These are phyloP conservation scores for Sepioteuthis lessoniana DNA, from an alignment of 2,888 invertebrate species.

Conservation along the genomic window DNA sequence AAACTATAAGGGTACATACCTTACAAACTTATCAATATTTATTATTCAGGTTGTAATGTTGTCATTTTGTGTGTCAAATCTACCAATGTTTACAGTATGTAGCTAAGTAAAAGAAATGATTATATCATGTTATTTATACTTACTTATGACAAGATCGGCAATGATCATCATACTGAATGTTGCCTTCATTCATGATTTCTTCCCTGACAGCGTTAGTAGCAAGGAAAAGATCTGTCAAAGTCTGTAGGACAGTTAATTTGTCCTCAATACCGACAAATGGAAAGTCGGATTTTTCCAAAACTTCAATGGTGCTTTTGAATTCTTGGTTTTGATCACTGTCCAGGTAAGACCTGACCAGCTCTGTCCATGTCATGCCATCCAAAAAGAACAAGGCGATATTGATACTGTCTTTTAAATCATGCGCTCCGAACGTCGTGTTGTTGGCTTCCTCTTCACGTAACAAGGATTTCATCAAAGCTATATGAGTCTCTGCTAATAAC, in stretches of 20 bases:
- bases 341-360: constrained; percentile 89
- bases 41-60: background rate
- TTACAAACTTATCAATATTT: too few species aligned
- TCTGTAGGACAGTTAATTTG: constrained; percentile 80
- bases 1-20: too few species aligned
- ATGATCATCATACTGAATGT: constrained; percentile 76
- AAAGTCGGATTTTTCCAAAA: constrained; percentile 69
- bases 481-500: constrained; percentile 93
- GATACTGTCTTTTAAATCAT: constrained; percentile 97
- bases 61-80: background rate
- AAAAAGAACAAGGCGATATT: constrained; percentile 93
- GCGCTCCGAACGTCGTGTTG: constrained; percentile 91
- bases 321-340: constrained; percentile 84
- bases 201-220: constrained; percentile 93
- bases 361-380: constrained; percentile 97
- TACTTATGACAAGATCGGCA: constrained; percentile 75
- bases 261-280: constrained; percentile 71
- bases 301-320: constrained; percentile 66
- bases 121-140: constrained; percentile 53
- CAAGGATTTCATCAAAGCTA: constrained; percentile 90
- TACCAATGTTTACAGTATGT: background rate
- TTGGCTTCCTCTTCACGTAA: constrained; percentile 74
- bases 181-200: constrained; percentile 93
- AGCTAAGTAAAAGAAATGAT: background rate
- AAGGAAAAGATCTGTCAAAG: constrained; percentile 94